Base-by-base conservation (phyloP, 2,888 invertebrate species). In the Phengaris arion region DNA sequence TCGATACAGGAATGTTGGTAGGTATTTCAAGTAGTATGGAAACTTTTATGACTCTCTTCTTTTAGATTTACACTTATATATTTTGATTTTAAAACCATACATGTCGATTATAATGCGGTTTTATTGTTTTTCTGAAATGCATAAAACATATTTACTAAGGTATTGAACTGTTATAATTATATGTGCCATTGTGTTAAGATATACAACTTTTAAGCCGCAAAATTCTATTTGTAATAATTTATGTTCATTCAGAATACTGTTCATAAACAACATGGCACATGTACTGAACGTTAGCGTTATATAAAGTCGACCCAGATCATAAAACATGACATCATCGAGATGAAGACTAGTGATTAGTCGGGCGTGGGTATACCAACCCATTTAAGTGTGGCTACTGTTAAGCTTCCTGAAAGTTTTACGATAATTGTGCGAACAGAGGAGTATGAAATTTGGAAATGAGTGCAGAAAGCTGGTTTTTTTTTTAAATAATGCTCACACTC, bases 311-410 rank as follows among this genome's bases (percentile, higher is more conserved):
- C 72, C 72, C 72, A 74, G 51, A 48, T 74, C 74, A 12, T 64
- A 64, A 5, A 48, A 48, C 70, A 84, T 88, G 86, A 89, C 89
- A 88, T 89, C 89, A 88, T 83, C 81, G 82, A 83, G 85, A 87
- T 86, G 84, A 83, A 84, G 83, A 84, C 81, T 80, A 81, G 78
- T 82, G 85, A 87, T 86, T 83, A 81, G 75, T 35, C 13, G 64
- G 35, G 64, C 35, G 35, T 35, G 64, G 35, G 35, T 45, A 64
- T 35, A 7, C 64, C 59, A 10, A 10, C 22, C 59, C 59, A 22
- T 64, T 35, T 35, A 48, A 48, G 48, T 48, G 2, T 22, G 12
- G 64, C 64, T 64, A 45, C 45, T 64, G 59, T 64, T 64, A 45
- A 35, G 45, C 35, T 64, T 64, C 64, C 64, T 64, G 64, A 13